Percentiles rank a stretch among this genome's conserved stretches.
phyloP scores from a whole-genome alignment of 2,888 invertebrate species.

The Altica lythri region DNA sequence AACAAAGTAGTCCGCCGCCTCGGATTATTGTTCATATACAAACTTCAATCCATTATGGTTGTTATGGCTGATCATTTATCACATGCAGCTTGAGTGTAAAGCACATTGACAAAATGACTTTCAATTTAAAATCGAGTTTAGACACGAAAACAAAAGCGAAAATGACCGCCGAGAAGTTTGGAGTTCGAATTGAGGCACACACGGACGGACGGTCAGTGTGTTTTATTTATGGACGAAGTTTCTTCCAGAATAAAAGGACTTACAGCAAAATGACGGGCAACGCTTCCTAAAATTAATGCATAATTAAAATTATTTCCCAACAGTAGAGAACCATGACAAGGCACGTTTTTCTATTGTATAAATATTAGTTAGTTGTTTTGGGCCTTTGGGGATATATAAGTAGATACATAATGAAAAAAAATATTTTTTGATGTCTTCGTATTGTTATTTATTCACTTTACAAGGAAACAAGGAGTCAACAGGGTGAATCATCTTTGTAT shows the following conservation, averaged over 20 bases:
- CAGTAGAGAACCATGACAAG: not conserved
- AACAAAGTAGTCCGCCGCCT: too few species aligned
- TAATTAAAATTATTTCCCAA: conserved; percentile 7
- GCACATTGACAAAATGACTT: conserved; percentile 1
- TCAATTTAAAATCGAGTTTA: conserved; percentile 3
- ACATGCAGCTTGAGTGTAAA: not conserved
- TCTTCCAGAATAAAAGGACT: not conserved
- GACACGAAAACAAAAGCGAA: not conserved
- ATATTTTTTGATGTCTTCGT: too few species aligned
- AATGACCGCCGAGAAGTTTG: not conserved
- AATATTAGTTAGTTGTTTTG: not conserved
- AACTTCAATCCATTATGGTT: not conserved
- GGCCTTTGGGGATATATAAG: not conserved
- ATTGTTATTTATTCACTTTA: too few species aligned
- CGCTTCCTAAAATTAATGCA: conserved; percentile 8
- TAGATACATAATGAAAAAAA: too few species aligned
- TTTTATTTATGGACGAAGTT: conserved; percentile 9
- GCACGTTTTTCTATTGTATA: not conserved
- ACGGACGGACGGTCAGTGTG: not conserved
- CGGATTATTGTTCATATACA: too few species aligned
- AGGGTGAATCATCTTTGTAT: too few species aligned
- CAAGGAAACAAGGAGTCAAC: too few species aligned
- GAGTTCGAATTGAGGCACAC: not conserved
- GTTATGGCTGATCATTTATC: not conserved
- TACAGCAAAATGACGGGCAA: conserved; percentile 8